Conservation (phyloP, 23 tunicate genomes). For the Halocynthia aurantium region DNA sequence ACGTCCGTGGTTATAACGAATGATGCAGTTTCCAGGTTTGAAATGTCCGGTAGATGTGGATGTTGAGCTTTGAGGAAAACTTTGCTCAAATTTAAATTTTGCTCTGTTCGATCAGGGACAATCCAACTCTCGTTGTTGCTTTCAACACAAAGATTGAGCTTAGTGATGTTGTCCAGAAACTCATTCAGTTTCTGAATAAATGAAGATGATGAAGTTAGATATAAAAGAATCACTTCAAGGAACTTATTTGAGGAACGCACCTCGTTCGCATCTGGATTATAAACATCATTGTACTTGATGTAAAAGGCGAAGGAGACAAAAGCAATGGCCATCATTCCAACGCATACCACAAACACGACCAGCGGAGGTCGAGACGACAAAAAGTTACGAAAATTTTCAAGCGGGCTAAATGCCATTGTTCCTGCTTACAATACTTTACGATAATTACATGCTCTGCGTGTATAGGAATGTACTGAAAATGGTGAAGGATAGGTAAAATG, state of each 20-base stretch:
- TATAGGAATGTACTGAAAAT: too few species aligned
- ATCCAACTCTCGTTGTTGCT: constrained; percentile 15
- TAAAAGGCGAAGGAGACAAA: constrained; percentile 78
- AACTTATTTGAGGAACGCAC: constrained; percentile 21
- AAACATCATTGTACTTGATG: constrained; percentile 41
- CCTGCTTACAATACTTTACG: neutral
- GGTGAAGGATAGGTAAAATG: too few species aligned
- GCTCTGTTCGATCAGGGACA: neutral
- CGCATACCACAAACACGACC: constrained; percentile 67
- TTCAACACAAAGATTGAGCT: constrained; percentile 42
- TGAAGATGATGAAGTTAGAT: neutral
- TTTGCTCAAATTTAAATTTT: too few species aligned
- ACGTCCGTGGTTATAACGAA: too few species aligned
- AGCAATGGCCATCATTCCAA: constrained; percentile 79
- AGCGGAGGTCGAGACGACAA: constrained; percentile 64
- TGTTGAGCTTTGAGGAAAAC: too few species aligned
- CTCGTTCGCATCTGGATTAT: constrained; percentile 42
- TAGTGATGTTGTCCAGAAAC: constrained; percentile 49
- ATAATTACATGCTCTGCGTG: too few species aligned
- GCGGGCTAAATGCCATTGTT: constrained; percentile 28
- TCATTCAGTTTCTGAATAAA: constrained; percentile 58
- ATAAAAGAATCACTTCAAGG: neutral
- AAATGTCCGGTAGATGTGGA: too few species aligned
- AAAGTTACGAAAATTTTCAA: constrained; percentile 51
- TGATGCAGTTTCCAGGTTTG: too few species aligned